Percentiles rank a stretch among this genome's conserved stretches.
Conservation (phyloP, 2,888 invertebrate species). For the Resseliella maxima region DNA sequence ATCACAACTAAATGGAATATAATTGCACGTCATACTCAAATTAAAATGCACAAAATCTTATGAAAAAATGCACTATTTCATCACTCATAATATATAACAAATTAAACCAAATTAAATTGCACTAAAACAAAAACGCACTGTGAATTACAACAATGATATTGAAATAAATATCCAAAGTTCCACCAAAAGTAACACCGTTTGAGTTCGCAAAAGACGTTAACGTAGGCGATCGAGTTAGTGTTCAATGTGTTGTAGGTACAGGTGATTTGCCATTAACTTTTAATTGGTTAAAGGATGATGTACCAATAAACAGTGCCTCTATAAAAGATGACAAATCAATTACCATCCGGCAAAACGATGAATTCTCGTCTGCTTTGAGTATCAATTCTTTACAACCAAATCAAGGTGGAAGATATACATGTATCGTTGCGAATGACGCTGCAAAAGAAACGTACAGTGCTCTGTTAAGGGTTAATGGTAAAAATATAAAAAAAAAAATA, state of each 20-base stretch:
- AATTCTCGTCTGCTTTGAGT: conserved; percentile 72
- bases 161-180: conserved; percentile 68
- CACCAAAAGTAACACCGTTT: conserved; percentile 76
- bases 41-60: neutral
- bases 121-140: neutral
- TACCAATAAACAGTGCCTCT: conserved; percentile 60
- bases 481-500: conserved; percentile 58
- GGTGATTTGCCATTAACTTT: conserved; percentile 75
- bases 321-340: conserved; percentile 60
- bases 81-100: neutral
- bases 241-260: conserved; percentile 72
- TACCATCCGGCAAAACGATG: conserved; percentile 72
- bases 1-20: neutral
- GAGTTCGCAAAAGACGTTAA: conserved; percentile 73
- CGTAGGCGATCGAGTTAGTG: conserved; percentile 72
- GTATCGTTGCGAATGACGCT: conserved; percentile 72
- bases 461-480: conserved; percentile 73
- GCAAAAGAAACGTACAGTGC: conserved; percentile 72
- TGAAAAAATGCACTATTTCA: conserved; percentile 1
- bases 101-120: neutral
- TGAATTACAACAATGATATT: neutral
- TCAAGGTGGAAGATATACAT: conserved; percentile 73
- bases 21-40: neutral
- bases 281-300: conserved; percentile 74
- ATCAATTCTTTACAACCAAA: conserved; percentile 71